phyloP scores from a whole-genome alignment of 1,140 invertebrate species.

The honey bee (Apis mellifera) region DNA sequence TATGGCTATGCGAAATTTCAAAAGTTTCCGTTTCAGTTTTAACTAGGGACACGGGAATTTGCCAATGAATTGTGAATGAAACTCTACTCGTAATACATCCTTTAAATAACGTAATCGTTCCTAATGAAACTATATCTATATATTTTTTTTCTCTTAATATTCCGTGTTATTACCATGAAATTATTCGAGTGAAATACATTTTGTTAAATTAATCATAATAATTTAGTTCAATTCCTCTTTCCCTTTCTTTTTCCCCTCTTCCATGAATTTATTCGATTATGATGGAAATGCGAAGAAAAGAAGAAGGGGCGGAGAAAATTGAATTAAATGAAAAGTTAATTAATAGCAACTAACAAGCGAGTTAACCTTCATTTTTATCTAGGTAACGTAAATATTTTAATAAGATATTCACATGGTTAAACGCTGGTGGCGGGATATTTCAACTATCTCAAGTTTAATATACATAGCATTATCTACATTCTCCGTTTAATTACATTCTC shows the following conservation, averaged over 20 bases:
- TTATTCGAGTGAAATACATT: neutral
- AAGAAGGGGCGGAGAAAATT: neutral
- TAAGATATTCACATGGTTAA: slow-evolving; percentile 58
- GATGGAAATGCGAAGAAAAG: neutral
- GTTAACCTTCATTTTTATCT: slow-evolving; percentile 14
- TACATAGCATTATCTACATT: slow-evolving; percentile 67
- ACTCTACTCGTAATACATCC: neutral
- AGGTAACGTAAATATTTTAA: slow-evolving; percentile 46
- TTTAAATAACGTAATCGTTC: neutral
- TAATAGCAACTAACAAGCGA: neutral
- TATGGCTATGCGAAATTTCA: neutral
- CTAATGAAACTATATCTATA: neutral
- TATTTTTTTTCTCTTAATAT: neutral
- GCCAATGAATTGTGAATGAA: neutral
- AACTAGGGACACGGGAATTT: neutral
- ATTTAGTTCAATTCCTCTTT: too few species aligned
- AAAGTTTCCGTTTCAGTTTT: neutral
- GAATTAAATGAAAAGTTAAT: neutral
- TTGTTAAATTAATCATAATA: neutral
- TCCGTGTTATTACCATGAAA: neutral
- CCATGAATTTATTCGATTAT: neutral
- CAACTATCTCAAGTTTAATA: slow-evolving; percentile 63
- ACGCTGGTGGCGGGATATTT: slow-evolving; percentile 56
- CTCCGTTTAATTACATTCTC: slow-evolving; percentile 72
- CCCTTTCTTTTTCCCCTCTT: too few species aligned